Evolutionary conservation across 2,113 vertebrate species (phyloP), one percentile per base, ranked within the genome.

Genomic region (Carassius carassius): DNA sequence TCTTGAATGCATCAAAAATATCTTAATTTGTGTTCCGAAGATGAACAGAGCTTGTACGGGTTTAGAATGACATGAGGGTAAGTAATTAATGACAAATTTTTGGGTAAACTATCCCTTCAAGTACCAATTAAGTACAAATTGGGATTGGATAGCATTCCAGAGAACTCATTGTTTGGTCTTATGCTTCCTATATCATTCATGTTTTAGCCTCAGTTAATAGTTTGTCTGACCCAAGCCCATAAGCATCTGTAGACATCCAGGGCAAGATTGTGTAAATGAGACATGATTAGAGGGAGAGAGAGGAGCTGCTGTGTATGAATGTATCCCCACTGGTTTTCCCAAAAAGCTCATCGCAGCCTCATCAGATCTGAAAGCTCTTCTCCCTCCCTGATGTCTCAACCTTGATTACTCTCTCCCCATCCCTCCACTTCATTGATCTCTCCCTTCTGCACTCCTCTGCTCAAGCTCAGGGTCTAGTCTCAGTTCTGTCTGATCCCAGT

Each of bases 121-220:
- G 8, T 37, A 37, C 56, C 7, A 58, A n/a, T n/a, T 60, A 60
- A 60, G 8, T 10, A 60, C 67, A 21, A 41, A 76, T 32, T 76
- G 19, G 54, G 14, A 29, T 54, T 10, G 47, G 23, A 54, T 21
- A 32, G 14, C 47, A 51, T 47, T 54, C 4, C 74, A 76, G 16
- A 76, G 8, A 32, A 29, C n/a, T 54, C 14, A 17, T 17, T 76
- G 5, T 29, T 32, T 54, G 25, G n/a, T 25, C 44, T 23, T 37
- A 16, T 7, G 49, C 49, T 37, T 19, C 54, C 41, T 54, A 60
- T 56, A 37, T 58, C 37, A 13, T n/a, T 23, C 25, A 41, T 44
- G 65, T 63, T 83, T 78, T 81, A 84, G 73, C 82, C 65, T 78
- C 41, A 25, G 83, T 81, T 85, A 78, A 87, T 63, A 78, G 35